Evolutionary conservation across 2,113 vertebrate species (phyloP).

Genomic region (Astur gentilis): DNA sequence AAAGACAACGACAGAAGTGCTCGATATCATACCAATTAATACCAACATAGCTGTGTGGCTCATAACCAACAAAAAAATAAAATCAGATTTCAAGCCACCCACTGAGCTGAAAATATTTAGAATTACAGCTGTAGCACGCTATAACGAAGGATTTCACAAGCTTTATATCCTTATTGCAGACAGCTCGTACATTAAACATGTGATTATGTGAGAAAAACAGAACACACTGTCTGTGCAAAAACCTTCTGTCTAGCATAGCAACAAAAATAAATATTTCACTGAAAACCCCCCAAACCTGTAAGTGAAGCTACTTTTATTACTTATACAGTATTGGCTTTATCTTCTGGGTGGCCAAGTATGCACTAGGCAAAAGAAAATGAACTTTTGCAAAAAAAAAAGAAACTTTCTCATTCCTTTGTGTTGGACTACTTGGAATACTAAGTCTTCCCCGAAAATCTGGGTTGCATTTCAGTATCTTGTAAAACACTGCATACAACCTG

Average conservation of each 20-base stretch:
- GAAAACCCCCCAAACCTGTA: neutral
- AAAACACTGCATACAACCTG: neutral
- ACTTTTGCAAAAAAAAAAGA: neutral
- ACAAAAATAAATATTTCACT: conserved; percentile 30
- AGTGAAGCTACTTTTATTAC: neutral
- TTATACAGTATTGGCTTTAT: neutral
- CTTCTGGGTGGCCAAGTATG: conserved; percentile 13
- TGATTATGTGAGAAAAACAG: conserved; percentile 29
- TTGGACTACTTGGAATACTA: neutral
- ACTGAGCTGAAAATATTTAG: conserved; percentile 15
- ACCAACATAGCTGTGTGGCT: neutral
- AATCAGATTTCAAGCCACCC: neutral
- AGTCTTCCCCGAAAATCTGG: neutral
- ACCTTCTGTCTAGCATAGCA: neutral
- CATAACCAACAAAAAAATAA: neutral
- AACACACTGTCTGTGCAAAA: neutral
- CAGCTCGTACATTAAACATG: neutral
- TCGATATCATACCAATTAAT: neutral
- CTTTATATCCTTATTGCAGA: neutral
- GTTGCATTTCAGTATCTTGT: neutral
- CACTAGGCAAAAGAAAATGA: neutral
- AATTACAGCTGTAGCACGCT: neutral
- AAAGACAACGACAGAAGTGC: neutral
- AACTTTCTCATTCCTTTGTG: neutral
- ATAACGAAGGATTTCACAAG: conserved; percentile 23